Evolutionary conservation across 2,888 invertebrate genomes (phyloP), one percentile per base, ranked within the genome.

Genomic region (Frankliniella fusca): DNA sequence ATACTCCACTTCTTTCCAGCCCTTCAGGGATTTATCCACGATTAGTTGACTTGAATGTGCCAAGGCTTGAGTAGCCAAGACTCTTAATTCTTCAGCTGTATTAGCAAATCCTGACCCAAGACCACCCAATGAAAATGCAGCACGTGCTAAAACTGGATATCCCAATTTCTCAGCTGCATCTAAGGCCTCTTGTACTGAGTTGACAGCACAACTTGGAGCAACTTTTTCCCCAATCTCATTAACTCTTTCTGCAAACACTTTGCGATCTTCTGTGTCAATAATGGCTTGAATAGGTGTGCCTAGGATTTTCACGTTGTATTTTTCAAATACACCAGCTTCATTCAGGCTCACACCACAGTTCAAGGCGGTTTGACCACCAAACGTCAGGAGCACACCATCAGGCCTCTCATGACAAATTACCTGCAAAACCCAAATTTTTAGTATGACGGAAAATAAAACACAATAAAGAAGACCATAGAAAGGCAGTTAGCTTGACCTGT

Each of bases 1-100:
- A 88, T 99, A 99, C 87, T 99, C 99, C 0, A 99, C 96, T 91
- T 99, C 99, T 88, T 99, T 99, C 99, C 99, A 99, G 0, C 99
- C 99, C 89, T 97, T 97, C 83, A 99, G 89, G 0, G 98, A 98
- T 88, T 99, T 99, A 88, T 99, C 99, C 84, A 96, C 95, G 83
- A 99, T 94, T 82, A 99, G 90, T 88, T 98, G 98, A 85, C 91
- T 94, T 0, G 97, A 97, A 87, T 96, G 93, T 0, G 96, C 94
- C 70, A 97, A 89, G 0, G 97, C 97, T 87, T 96, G 95, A 83
- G 93, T 92, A 0, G 97, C 97, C 9, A 99, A 89, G 11, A 89
- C 88, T 85, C 90, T 90, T 48, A 99, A 89, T 87, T 99, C 96
- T 38, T 94, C 94, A 86, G 92, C 91, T 86, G 94, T 95, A 86